A percentile compares a stretch with the other conserved stretches of the same genome.
phyloP scores from a whole-genome alignment of 2,888 invertebrate genomes.

The Amorpha juglandis region DNA sequence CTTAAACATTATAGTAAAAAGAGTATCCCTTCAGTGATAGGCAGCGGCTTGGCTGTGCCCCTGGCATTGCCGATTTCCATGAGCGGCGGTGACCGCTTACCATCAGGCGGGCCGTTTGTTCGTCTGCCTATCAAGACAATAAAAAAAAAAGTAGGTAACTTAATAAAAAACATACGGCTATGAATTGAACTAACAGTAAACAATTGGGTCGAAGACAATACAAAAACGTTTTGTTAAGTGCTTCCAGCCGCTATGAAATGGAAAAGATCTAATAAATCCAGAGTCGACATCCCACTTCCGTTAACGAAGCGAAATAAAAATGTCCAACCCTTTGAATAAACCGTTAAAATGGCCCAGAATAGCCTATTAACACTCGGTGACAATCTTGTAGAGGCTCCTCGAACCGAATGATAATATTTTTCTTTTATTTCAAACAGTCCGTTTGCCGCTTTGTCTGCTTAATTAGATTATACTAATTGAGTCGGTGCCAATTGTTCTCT shows the following conservation, averaged over 20 bases:
- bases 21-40: too few species aligned
- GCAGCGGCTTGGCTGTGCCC: too few species aligned
- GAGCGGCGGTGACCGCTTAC: too few species aligned
- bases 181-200: neutral
- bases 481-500: conserved; percentile 57
- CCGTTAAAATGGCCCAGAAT: conserved; percentile 70
- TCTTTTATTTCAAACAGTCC: conserved; percentile 72
- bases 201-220: conserved; percentile 30
- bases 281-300: conserved; percentile 59
- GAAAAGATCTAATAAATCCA: conserved; percentile 67
- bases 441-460: conserved; percentile 54
- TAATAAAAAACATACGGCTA: too few species aligned
- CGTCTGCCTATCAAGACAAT: too few species aligned
- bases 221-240: conserved; percentile 38
- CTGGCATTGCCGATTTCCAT: too few species aligned
- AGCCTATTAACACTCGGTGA: conserved; percentile 75
- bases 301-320: conserved; percentile 76
- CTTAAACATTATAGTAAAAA: too few species aligned
- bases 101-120: too few species aligned
- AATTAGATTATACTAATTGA: conserved; percentile 75
- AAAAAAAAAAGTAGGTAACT: too few species aligned
- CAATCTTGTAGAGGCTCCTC: conserved; percentile 68
- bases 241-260: conserved; percentile 51
- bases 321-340: conserved; percentile 75
- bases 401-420: conserved; percentile 73